These are phyloP conservation scores for Bradypus variegatus DNA, from an alignment of 2,797 vertebrate species.

Conservation along the genomic window DNA sequence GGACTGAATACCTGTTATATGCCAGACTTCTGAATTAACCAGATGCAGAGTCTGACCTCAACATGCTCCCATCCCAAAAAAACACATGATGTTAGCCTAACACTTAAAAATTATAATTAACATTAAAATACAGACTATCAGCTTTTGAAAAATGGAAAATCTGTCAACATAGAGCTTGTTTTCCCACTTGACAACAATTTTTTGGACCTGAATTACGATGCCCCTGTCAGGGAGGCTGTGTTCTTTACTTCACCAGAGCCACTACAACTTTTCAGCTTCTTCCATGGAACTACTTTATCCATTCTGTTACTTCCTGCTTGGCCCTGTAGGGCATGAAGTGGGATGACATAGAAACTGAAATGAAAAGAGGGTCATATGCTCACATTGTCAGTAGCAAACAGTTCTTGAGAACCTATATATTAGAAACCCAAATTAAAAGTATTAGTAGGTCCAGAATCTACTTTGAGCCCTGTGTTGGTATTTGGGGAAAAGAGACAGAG, in stretches of 20 bases:
- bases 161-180: constrained; percentile 7
- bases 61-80: not conserved
- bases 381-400: not conserved
- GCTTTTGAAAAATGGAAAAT: constrained; percentile 28
- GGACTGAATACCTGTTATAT: not conserved
- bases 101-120: constrained; percentile 24
- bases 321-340: not conserved
- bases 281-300: not conserved
- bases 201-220: not conserved
- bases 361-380: not conserved
- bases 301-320: not conserved
- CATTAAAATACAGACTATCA: not conserved
- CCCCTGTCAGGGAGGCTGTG: not conserved
- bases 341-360: not conserved
- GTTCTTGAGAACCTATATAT: not conserved
- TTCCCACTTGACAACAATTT: not conserved
- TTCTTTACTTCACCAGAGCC: not conserved
- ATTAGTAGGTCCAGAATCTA: not conserved
- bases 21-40: not conserved
- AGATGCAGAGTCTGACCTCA: constrained; percentile 3
- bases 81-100: constrained; percentile 14
- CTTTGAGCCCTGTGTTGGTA: not conserved
- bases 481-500: not conserved
- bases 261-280: constrained; percentile 5
- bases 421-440: not conserved